Percentiles rank a stretch among this genome's conserved stretches.
These are phyloP conservation scores for Mormyrus proboscirostris DNA, from an alignment of 2,797 vertebrate genomes.

Conservation along the genomic window DNA sequence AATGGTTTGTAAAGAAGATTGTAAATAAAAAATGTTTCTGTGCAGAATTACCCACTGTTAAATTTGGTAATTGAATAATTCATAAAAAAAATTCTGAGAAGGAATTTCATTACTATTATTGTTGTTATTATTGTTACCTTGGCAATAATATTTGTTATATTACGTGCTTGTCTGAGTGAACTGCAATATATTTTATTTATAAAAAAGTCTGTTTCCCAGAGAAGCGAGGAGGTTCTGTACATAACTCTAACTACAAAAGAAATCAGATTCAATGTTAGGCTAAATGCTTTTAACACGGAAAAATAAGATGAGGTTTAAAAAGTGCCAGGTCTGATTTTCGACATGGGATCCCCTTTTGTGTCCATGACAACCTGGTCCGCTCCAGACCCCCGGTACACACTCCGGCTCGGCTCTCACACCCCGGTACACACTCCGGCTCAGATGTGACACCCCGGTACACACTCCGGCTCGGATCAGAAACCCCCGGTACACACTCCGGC, in stretches of 20 bases:
- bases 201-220: background rate
- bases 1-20: constrained; percentile 1
- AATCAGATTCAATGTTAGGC: background rate
- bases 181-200: background rate
- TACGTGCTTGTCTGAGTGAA: background rate
- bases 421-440: background rate
- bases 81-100: background rate
- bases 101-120: background rate
- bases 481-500: too few species aligned
- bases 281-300: background rate
- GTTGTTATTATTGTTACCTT: background rate
- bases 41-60: background rate
- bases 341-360: background rate
- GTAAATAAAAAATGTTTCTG: background rate
- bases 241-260: background rate
- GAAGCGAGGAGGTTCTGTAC: background rate
- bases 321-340: background rate
- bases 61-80: background rate
- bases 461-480: background rate
- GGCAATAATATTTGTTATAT: background rate
- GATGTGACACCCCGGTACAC: background rate
- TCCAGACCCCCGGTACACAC: background rate
- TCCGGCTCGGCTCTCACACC: background rate
- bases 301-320: background rate
- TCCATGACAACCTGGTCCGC: background rate